Base-by-base conservation (phyloP, 1,140 invertebrate genomes). In the Pogonus chalceus region DNA sequence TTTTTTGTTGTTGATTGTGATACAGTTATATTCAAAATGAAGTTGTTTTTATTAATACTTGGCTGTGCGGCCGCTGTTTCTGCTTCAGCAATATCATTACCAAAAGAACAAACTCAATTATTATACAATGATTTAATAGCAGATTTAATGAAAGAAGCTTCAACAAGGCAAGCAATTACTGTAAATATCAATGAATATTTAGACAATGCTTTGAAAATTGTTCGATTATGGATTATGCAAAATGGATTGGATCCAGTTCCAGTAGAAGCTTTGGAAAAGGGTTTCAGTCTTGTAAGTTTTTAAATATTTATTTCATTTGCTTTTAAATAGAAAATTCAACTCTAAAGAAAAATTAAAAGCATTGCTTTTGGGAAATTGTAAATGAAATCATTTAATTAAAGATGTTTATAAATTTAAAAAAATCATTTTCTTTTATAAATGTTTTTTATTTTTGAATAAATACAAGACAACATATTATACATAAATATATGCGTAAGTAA, bases 201-300 rank as follows among this genome's bases (percentile, higher is more conserved):
- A 47, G 24, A 39, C 51, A 18, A 51, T 2, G 9, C 48, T 50
- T 31, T 26, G 24, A 16, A 23, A 35, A 4, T 14, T 21, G 20
- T 47, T 52, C 16, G 31, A 35, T 21, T 43, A n/a, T 3, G 20
- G 24, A 63, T 74, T 26, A 56, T 66, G 39, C 43, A 63, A 21
- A 58, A 72, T 59, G 71, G 68, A 7, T 61, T 74, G 2, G 73
- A 76, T 18, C 74, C 74, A 0, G 69, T 74, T 69, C 26, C 56
- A 1, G 52, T 75, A 18, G 72, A 73, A 1, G 73, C 74, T n/a
- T 57, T 74, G 12, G 56, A 56, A 4, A 67, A 74, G 63, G 71
- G 70, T 16, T 75, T 76, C 57, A 68, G 67, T 67, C 70, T 73
- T 20, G 74, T 76, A 60, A 64, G 70, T 71, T 18, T 12, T 18